These are phyloP conservation scores for Daphoenositta chrysoptera DNA, from an alignment of 2,113 vertebrate species.

Conservation along the genomic window DNA sequence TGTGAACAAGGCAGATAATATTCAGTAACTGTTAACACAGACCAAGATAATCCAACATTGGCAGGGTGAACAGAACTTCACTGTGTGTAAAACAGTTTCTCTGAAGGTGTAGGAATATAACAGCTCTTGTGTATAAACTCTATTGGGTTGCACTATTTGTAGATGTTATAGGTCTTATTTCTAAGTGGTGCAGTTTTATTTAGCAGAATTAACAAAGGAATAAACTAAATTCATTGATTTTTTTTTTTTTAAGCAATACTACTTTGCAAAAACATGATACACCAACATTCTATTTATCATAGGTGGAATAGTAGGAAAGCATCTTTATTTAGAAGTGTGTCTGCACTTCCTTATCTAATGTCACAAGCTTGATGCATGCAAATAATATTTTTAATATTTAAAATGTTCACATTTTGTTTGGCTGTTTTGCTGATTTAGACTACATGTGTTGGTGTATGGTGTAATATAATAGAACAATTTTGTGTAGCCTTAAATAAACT, in stretches of 20 bases:
- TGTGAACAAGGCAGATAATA: background rate
- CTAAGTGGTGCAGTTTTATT: background rate
- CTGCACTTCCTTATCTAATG: background rate
- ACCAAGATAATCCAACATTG: background rate
- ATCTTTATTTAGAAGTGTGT: background rate
- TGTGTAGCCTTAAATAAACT: background rate
- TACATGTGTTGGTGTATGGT: background rate
- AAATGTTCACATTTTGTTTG: background rate
- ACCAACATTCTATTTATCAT: background rate
- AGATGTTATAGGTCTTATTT: background rate
- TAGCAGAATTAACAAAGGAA: background rate
- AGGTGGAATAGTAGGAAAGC: background rate
- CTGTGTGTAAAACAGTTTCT: background rate
- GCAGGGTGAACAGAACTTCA: background rate
- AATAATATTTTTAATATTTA: background rate
- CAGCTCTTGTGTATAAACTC: background rate
- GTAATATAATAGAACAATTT: background rate
- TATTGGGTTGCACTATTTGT: background rate
- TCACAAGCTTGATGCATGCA: background rate
- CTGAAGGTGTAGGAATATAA: background rate
- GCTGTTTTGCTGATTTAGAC: background rate
- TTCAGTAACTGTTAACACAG: background rate
- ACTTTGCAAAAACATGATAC: background rate
- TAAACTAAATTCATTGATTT: background rate
- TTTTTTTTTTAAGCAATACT: background rate